phyloP scores from a whole-genome alignment of 2,797 vertebrate genomes.

The Austrolebias charrua region DNA sequence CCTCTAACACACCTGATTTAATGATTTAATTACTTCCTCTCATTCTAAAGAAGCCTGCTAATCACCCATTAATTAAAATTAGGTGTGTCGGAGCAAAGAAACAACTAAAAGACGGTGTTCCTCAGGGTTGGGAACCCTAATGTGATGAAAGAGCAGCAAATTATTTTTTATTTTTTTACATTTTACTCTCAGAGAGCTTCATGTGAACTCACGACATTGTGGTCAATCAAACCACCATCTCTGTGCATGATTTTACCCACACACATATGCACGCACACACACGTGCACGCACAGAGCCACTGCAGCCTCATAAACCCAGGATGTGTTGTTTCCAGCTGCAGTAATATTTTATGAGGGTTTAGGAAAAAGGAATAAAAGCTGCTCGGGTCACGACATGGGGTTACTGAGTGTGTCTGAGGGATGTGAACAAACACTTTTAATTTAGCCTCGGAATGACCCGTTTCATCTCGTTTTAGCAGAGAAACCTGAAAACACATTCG shows the following conservation, averaged over 20 bases:
- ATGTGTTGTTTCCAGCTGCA: slow-evolving; percentile 65
- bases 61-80: too few relatives aligned
- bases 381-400: slow-evolving; percentile 63
- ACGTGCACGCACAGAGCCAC: slow-evolving; percentile 14
- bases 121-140: too few relatives aligned
- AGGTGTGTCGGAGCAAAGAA: too few relatives aligned
- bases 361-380: slow-evolving; percentile 36
- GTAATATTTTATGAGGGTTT: slow-evolving; percentile 59
- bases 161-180: neutral
- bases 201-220: slow-evolving; percentile 49
- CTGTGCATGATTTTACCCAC: slow-evolving; percentile 44
- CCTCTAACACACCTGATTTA: too few relatives aligned
- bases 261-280: neutral
- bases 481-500: neutral
- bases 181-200: neutral
- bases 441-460: neutral
- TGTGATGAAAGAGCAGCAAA: too few relatives aligned
- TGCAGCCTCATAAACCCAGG: slow-evolving; percentile 52
- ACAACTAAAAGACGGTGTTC: too few relatives aligned
- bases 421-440: neutral
- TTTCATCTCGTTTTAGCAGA: too few relatives aligned
- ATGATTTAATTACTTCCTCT: too few relatives aligned
- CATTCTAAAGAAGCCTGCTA: too few relatives aligned
- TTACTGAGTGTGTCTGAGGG: slow-evolving; percentile 19
- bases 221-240: slow-evolving; percentile 55